Evolutionary conservation across 2,113 vertebrate species (phyloP).

Genomic region (Grammomys surdaster): DNA sequence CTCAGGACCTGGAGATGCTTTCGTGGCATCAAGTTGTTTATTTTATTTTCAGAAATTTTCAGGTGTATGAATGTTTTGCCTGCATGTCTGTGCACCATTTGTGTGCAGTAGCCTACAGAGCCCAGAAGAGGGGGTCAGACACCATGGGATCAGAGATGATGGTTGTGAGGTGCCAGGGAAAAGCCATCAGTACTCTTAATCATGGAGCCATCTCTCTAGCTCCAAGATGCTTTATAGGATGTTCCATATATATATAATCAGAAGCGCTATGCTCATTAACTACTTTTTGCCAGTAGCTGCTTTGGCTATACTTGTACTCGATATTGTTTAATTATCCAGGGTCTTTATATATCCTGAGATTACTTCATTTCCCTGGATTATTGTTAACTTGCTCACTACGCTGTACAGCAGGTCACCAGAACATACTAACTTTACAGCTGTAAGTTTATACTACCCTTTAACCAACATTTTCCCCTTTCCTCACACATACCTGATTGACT

Average conservation of each 20-base stretch:
- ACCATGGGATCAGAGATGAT: not conserved
- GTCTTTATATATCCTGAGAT: not conserved
- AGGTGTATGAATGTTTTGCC: not conserved
- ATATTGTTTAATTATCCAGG: not conserved
- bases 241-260: not conserved
- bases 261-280: not conserved
- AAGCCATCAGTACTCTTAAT: not conserved
- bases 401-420: not conserved
- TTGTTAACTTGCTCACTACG: not conserved
- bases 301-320: not conserved
- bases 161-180: not conserved
- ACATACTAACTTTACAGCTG: not conserved
- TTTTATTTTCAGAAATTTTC: not conserved
- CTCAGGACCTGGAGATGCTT: not conserved
- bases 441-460: not conserved
- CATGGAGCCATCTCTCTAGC: not conserved
- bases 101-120: not conserved
- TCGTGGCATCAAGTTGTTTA: not conserved
- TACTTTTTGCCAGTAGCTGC: not conserved
- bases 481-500: not conserved
- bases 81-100: not conserved
- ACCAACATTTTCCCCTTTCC: not conserved
- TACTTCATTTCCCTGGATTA: not conserved
- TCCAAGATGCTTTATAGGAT: not conserved
- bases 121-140: not conserved